phyloP scores from a whole-genome alignment of 2,113 vertebrate genomes.

The human region DNA sequence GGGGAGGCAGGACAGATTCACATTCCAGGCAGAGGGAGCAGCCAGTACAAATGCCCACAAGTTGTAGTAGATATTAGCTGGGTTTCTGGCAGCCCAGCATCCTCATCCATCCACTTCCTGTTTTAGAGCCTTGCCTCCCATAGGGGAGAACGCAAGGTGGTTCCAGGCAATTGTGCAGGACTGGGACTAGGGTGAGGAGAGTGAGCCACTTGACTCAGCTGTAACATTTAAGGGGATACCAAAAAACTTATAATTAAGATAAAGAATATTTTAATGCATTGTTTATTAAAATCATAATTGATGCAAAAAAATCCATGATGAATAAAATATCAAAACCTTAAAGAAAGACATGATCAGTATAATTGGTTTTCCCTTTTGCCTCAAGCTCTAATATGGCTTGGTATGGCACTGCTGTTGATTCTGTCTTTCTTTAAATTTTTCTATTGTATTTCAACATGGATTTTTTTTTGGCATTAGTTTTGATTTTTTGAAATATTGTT shows the following conservation, averaged over 20 bases:
- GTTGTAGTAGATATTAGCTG: neutral
- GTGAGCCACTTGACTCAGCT: neutral
- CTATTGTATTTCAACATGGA: neutral
- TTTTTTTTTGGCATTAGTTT: neutral
- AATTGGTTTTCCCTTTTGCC: neutral
- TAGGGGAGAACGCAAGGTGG: neutral
- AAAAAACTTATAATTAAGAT: neutral
- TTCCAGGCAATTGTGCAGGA: neutral
- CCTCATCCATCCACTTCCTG: neutral
- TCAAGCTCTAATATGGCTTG: neutral
- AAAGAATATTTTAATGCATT: neutral
- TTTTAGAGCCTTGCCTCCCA: neutral
- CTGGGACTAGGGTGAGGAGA: neutral
- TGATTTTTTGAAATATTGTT: neutral
- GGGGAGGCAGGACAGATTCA: neutral
- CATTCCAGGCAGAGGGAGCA: neutral
- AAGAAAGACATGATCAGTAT: neutral
- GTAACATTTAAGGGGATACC: neutral
- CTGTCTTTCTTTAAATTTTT: neutral
- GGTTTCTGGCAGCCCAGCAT: neutral
- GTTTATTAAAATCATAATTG: neutral
- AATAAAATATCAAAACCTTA: neutral
- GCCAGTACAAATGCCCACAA: neutral
- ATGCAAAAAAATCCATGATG: neutral
- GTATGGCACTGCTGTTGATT: neutral